Base-by-base conservation (phyloP, 2,888 invertebrate genomes). In the Syrphus vitripennis region DNA sequence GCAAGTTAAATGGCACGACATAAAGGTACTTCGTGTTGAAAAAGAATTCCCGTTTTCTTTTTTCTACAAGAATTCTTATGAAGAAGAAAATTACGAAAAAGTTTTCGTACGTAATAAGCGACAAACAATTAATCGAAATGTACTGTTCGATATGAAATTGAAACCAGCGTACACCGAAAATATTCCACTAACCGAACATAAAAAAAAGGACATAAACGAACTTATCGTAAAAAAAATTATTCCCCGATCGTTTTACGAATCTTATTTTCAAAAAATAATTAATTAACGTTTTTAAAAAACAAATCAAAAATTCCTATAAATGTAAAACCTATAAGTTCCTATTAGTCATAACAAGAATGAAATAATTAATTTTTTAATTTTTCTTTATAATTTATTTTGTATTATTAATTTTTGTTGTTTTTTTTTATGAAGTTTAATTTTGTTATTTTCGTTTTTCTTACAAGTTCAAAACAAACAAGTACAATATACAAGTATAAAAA, bases 1-100 rank as follows among this genome's bases (percentile, higher is more conserved):
- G 1, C 53, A 53, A 69, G 69, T 53, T 26, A 69, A 69, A 50
- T 53, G 40, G 53, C 37, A 69, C 53, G 40, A 69, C n/a, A 69
- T 69, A 53, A 69, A 67, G 12, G 3, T 69, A 9, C 37, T 69
- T 69, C 53, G 37, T 21, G 24, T 53, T 40, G 50, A 67, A 67
- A 50, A 67, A 50, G 50, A 29, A 34, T 50, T 37, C 53, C 50
- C 67, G 26, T 40, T 59, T 14, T 26, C 26, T 53, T 26, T 53
- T 26, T 53, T 53, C 53, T 53, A 53, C 7, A 53, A 53, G 26
- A 53, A 53, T n/a, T 26, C 26, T 1, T 53, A 53, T 24, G 24
- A 48, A 26, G 53, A 53, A 53, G 26, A 53, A 26, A 14, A 26
- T 26, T 53, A 53, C 9, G n/a, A 53, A 16, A 53, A 53, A 53